These are phyloP conservation scores for Hippocampus mohnikei DNA, from an alignment of 2,113 vertebrate genomes.

Conservation along the genomic window DNA sequence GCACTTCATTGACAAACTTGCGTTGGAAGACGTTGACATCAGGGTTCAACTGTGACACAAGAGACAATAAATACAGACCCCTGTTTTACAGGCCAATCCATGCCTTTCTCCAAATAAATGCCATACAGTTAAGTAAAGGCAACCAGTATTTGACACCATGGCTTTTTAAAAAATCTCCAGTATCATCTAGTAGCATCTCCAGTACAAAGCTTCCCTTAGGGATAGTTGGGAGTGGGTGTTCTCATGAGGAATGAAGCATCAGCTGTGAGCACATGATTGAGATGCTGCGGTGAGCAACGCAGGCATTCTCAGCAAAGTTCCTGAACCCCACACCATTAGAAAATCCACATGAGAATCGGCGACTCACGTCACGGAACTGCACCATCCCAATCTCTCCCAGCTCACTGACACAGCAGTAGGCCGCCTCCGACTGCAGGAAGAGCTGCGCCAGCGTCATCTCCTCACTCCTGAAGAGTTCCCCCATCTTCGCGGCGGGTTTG, in stretches of 20 bases:
- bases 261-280: conserved; percentile 62
- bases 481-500: conserved; percentile 74
- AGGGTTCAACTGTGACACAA: conserved; percentile 83
- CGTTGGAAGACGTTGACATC: conserved; percentile 97
- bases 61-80: not conserved
- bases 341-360: not conserved
- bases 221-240: conserved; percentile 22
- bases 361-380: conserved; percentile 95
- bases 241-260: conserved; percentile 37
- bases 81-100: not conserved
- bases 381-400: conserved; percentile 96
- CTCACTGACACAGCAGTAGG: conserved; percentile 96
- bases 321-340: not conserved
- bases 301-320: conserved; percentile 14
- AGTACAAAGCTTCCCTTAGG: conserved; percentile 40
- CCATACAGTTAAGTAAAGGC: not conserved
- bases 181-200: too few species aligned
- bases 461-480: conserved; percentile 94
- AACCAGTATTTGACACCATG: not conserved
- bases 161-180: too few species aligned
- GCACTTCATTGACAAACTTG: conserved; percentile 97
- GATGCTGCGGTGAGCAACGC: conserved; percentile 38
- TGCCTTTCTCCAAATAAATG: not conserved
- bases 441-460: conserved; percentile 99
- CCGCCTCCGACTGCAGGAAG: conserved; percentile 94